A percentile compares a stretch with the other conserved stretches of the same genome.
phyloP scores from a whole-genome alignment of 2,888 invertebrate genomes.

The Plagodis dolabraria region DNA sequence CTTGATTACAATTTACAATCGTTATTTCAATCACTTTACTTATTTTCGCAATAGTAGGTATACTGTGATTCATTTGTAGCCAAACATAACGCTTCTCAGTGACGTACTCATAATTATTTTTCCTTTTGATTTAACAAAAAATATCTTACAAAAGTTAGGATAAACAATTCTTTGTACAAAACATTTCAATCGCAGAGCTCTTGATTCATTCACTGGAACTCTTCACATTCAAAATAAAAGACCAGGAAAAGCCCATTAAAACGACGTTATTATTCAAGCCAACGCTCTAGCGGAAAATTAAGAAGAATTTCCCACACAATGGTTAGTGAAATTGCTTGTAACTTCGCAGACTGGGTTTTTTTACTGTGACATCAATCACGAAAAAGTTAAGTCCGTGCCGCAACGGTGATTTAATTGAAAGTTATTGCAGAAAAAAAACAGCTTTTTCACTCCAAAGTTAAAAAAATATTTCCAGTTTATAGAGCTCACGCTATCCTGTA shows the following conservation, averaged over 20 bases:
- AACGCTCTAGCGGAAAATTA: slow-evolving; percentile 71
- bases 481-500: slow-evolving; percentile 22
- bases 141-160: not conserved
- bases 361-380: slow-evolving; percentile 53
- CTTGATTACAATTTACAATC: too few relatives aligned
- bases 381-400: slow-evolving; percentile 46
- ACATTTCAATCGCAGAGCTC: slow-evolving; percentile 38
- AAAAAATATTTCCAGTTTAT: slow-evolving; percentile 38
- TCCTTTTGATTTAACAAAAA: too few relatives aligned
- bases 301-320: slow-evolving; percentile 67
- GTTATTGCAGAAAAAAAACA: slow-evolving; percentile 45
- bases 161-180: slow-evolving; percentile 26
- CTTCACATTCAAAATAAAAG: slow-evolving; percentile 59
- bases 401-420: slow-evolving; percentile 53
- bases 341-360: slow-evolving; percentile 50
- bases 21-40: too few relatives aligned
- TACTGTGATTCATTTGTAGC: too few relatives aligned
- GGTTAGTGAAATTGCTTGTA: slow-evolving; percentile 60
- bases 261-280: slow-evolving; percentile 66
- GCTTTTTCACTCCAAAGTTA: slow-evolving; percentile 31
- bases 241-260: slow-evolving; percentile 65
- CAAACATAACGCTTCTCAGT: too few relatives aligned
- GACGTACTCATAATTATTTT: too few relatives aligned
- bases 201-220: slow-evolving; percentile 48
- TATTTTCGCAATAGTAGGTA: too few relatives aligned